Base-by-base conservation (phyloP, 2,888 invertebrate genomes). In the Smittia sp. region DNA sequence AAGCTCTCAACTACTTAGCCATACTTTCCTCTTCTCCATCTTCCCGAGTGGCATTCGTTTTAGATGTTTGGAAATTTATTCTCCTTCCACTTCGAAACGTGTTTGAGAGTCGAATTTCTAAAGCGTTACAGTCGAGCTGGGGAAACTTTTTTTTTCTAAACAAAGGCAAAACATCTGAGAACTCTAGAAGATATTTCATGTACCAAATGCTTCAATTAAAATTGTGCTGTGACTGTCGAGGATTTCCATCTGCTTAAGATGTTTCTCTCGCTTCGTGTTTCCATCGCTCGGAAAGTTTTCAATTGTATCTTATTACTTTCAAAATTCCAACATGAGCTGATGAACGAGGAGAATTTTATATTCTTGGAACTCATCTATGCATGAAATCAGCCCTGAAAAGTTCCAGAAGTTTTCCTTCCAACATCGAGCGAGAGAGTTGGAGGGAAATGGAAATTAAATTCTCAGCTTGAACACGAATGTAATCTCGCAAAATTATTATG, bases 161-260 rank as follows among this genome's bases (percentile, higher is more conserved):
- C 46, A 46, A 46, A 54, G 25, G 54, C 27, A 63, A 27, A 63
- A 63, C 27, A 63, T 63, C 24, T 22, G 58, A 62, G 58, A 66
- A 66, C 20, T 18, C 27, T n/a, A 32, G 18, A 27, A 32, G 22
- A 62, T 27, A 38, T 18, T 66, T 66, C 66, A 66, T 66, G 66
- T 32, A 66, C 32, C 11, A 66, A 66, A 66, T 32, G 46, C 46
- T 15, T 66, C 66, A 66, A 66, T 66, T 66, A 66, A 66, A 66
- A 66, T 66, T 32, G 38, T 20, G 27, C 18, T 38, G 32, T 38
- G 32, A 66, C 66, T 63, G 38, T 38, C 27, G 32, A 66, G 32
- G 66, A 66, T 66, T 46, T 66, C 66, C 66, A 66, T 66, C 66
- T 66, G 66, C 66, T 66, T 66, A 66, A 38, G 66, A 66, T 66